Evolutionary conservation across 1,140 invertebrate genomes (phyloP).

Genomic region (Drosophila mayri): DNA sequence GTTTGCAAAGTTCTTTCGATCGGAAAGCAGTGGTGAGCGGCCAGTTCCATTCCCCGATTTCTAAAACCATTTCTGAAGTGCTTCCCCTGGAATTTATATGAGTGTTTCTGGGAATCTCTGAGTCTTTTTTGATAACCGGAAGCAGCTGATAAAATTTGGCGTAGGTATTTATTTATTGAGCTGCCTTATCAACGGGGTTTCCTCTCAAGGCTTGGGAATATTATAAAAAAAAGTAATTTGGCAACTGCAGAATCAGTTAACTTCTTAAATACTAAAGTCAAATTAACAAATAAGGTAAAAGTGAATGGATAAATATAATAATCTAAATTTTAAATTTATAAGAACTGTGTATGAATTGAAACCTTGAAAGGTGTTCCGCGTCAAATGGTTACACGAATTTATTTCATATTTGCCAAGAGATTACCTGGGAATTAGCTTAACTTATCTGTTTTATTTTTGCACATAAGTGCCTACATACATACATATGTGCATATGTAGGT

Average conservation of each 20-base stretch:
- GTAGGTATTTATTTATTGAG: background rate
- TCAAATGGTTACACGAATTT: background rate
- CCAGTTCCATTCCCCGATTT: background rate
- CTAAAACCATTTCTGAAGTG: slow-evolving; percentile 11
- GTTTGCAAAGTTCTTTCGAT: slow-evolving; percentile 52
- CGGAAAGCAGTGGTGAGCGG: slow-evolving; percentile 56
- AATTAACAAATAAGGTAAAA: background rate
- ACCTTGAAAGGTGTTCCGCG: background rate
- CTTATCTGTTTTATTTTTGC: slow-evolving; percentile 15
- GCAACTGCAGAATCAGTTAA: background rate
- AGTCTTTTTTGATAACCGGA: slow-evolving; percentile 13
- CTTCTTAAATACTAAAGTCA: no score
- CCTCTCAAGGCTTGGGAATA: background rate
- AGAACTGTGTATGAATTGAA: background rate
- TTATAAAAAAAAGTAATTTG: background rate
- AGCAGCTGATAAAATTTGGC: slow-evolving; percentile 7
- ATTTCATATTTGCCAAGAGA: background rate
- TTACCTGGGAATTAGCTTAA: slow-evolving; percentile 2
- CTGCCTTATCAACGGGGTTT: background rate
- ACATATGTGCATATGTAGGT: background rate
- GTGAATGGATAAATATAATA: no score
- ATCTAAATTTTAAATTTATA: no score
- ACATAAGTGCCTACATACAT: background rate
- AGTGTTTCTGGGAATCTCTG: slow-evolving; percentile 18
- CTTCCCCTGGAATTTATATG: slow-evolving; percentile 21